phyloP scores from a whole-genome alignment of 2,113 vertebrate genomes.

The Pitta sordida region DNA sequence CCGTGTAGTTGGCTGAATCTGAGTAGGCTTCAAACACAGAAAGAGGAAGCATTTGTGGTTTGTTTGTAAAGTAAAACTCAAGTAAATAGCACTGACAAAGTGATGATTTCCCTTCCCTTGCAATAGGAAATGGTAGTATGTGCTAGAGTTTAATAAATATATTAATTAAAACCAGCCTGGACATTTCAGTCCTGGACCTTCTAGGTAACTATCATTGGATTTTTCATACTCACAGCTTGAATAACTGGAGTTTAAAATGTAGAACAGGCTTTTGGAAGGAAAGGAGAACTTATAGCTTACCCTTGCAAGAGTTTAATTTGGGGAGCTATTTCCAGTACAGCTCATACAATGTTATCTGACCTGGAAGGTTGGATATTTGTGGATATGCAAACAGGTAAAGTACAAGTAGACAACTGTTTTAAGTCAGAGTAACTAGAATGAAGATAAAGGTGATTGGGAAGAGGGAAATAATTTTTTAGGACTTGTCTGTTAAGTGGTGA shows the following conservation, averaged over 20 bases:
- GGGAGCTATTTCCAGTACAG: not conserved
- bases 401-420: not conserved
- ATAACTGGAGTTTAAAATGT: not conserved
- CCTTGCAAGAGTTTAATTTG: not conserved
- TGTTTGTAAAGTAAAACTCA: not conserved
- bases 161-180: constrained; percentile 22
- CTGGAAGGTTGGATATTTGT: not conserved
- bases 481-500: not conserved
- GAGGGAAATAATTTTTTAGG: not conserved
- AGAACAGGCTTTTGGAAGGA: not conserved
- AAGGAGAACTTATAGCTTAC: not conserved
- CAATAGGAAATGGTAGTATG: not conserved
- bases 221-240: not conserved
- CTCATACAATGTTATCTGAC: not conserved
- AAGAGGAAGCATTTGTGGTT: not conserved
- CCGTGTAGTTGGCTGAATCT: not conserved
- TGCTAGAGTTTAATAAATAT: constrained; percentile 25
- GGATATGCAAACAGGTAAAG: not conserved
- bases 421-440: not conserved
- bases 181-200: not conserved
- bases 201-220: not conserved
- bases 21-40: not conserved
- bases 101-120: not conserved
- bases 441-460: not conserved
- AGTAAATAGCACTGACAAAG: not conserved